These are phyloP conservation scores for Trochalopteron elliotii DNA, from an alignment of 2,113 vertebrate genomes.

Conservation along the genomic window DNA sequence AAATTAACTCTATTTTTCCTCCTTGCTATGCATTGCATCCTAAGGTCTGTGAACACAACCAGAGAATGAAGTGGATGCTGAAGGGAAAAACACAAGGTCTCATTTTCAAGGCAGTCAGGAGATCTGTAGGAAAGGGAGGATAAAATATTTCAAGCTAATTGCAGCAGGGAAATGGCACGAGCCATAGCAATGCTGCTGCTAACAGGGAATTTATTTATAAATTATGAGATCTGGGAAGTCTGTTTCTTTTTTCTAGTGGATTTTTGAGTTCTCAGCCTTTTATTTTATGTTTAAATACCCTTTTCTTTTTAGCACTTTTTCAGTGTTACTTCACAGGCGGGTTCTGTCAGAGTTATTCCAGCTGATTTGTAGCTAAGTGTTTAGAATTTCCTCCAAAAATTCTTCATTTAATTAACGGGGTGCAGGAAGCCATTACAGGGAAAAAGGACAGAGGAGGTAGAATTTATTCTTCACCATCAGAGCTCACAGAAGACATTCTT, in stretches of 20 bases:
- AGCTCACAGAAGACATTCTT: not conserved
- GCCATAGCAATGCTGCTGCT: not conserved
- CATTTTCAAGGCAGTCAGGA: slow-evolving; percentile 24
- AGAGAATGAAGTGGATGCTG: not conserved
- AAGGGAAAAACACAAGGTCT: not conserved
- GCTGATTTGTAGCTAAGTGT: not conserved
- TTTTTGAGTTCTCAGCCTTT: not conserved
- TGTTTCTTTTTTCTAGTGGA: not conserved
- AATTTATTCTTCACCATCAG: not conserved
- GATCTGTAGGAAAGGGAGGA: not conserved
- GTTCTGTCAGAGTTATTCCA: not conserved
- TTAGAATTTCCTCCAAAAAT: not conserved
- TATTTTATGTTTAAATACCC: not conserved
- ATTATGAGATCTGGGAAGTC: not conserved
- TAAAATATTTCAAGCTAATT: not conserved
- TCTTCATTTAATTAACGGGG: not conserved
- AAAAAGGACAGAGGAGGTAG: not conserved
- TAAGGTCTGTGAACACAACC: not conserved
- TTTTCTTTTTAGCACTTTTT: not conserved
- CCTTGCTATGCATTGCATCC: not conserved
- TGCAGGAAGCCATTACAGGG: not conserved
- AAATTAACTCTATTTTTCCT: slow-evolving; percentile 36
- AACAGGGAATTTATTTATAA: not conserved
- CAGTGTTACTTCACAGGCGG: not conserved
- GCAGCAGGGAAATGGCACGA: not conserved